These are phyloP conservation scores for Peromyscus polionotus DNA, from an alignment of 2,113 vertebrate genomes.

Conservation along the genomic window DNA sequence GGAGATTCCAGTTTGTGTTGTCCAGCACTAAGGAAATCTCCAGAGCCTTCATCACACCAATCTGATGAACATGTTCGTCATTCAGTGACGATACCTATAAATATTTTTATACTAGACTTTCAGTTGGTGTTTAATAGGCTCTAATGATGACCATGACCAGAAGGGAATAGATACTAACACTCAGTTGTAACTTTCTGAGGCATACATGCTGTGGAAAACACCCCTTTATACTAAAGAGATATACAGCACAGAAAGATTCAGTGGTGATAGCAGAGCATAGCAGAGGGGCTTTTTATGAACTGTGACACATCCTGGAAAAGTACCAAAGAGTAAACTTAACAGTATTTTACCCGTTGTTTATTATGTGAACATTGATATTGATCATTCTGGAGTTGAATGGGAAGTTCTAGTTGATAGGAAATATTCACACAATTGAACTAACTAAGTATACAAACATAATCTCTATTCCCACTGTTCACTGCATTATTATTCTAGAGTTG, in stretches of 20 bases:
- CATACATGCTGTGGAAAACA: background rate
- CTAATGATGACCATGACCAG: constrained; percentile 67
- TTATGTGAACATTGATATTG: background rate
- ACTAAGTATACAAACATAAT: background rate
- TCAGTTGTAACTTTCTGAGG: constrained; percentile 1
- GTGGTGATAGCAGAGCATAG: background rate
- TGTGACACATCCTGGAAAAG: background rate
- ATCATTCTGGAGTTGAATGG: background rate
- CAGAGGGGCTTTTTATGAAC: background rate
- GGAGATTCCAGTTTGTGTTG: constrained; percentile 89
- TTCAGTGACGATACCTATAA: constrained; percentile 48
- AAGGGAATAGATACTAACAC: constrained; percentile 48
- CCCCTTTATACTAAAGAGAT: background rate
- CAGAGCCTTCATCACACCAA: constrained; percentile 87
- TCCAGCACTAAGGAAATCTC: constrained; percentile 88
- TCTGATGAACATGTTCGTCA: constrained; percentile 88
- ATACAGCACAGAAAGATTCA: background rate
- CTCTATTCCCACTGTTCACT: background rate
- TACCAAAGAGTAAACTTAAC: background rate
- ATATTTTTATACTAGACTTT: constrained; percentile 55
- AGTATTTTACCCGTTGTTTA: background rate
- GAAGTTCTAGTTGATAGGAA: background rate
- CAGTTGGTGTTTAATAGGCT: constrained; percentile 62
- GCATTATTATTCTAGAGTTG: background rate
- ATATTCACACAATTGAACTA: background rate